A percentile compares a stretch with the other conserved stretches of the same genome.
Conservation (phyloP, 2,797 vertebrate genomes). For the Mormyrus hasselquistii region DNA sequence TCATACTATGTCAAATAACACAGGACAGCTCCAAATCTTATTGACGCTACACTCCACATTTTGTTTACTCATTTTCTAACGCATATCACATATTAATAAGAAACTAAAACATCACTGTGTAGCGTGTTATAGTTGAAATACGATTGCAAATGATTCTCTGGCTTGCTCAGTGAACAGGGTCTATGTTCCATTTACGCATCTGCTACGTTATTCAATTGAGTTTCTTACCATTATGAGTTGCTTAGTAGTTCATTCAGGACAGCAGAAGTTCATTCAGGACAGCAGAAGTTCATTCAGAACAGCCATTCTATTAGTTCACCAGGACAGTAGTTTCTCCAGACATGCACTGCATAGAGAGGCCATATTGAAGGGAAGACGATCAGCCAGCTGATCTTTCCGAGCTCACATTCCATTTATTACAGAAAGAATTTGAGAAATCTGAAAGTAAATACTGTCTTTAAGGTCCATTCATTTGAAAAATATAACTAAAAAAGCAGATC, state of each 20-base stretch:
- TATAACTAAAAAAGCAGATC: background rate
- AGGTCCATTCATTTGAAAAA: background rate
- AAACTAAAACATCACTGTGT: background rate
- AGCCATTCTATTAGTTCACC: background rate
- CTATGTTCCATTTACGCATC: background rate
- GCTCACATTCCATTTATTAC: background rate
- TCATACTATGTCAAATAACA: background rate
- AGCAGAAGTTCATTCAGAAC: background rate
- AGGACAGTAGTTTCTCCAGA: background rate
- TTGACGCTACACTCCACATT: background rate
- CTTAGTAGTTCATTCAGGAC: background rate
- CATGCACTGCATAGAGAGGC: background rate
- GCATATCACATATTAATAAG: background rate
- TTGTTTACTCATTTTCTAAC: background rate
- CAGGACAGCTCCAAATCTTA: background rate
- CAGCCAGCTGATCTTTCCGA: background rate
- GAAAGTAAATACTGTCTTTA: background rate
- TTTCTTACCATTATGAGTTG: background rate
- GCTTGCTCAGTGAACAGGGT: background rate
- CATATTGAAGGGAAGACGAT: background rate
- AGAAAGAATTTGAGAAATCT: background rate
- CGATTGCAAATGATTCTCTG: background rate
- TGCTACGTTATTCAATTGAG: background rate
- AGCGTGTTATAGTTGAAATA: background rate
- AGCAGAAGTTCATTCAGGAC: background rate